Percentiles rank a stretch among this genome's conserved stretches.
phyloP scores from a whole-genome alignment of 1,140 invertebrate species.

The Reticulitermes speratus region DNA sequence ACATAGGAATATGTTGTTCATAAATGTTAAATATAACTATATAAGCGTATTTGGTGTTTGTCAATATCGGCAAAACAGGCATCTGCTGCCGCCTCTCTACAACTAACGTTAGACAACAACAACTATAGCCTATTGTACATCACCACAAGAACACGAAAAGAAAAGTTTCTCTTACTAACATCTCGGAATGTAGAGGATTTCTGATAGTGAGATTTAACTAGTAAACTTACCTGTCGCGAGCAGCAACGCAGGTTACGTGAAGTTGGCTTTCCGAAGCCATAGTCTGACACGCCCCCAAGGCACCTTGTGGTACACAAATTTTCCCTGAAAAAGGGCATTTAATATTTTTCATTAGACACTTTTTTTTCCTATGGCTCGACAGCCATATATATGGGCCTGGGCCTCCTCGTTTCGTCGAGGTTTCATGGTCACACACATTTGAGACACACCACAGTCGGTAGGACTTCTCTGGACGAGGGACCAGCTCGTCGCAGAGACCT shows the following conservation, averaged over 20 bases:
- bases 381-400: too few species aligned
- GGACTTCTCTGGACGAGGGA: too few species aligned
- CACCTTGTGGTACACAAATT: conserved; percentile 67
- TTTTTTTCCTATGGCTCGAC: too few species aligned
- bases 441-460: too few species aligned
- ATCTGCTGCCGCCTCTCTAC: not conserved
- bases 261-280: conserved; percentile 64
- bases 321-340: conserved; percentile 55
- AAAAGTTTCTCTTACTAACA: too few species aligned
- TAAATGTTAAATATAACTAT: not conserved
- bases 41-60: conserved; percentile 20
- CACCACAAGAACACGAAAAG: too few species aligned
- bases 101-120: not conserved
- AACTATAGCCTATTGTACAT: not conserved
- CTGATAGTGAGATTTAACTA: too few species aligned
- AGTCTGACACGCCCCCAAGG: conserved; percentile 59
- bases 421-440: too few species aligned
- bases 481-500: too few species aligned
- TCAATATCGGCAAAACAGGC: conserved; percentile 26
- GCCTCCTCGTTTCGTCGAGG: too few species aligned
- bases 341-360: not conserved
- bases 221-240: conserved; percentile 60
- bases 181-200: too few species aligned
- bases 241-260: conserved; percentile 62
- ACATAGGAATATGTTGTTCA: conserved; percentile 10